Percentiles rank a stretch among this genome's conserved stretches.
Evolutionary conservation across 2,797 vertebrate genomes (phyloP).

Genomic region (Caiman crocodilus): DNA sequence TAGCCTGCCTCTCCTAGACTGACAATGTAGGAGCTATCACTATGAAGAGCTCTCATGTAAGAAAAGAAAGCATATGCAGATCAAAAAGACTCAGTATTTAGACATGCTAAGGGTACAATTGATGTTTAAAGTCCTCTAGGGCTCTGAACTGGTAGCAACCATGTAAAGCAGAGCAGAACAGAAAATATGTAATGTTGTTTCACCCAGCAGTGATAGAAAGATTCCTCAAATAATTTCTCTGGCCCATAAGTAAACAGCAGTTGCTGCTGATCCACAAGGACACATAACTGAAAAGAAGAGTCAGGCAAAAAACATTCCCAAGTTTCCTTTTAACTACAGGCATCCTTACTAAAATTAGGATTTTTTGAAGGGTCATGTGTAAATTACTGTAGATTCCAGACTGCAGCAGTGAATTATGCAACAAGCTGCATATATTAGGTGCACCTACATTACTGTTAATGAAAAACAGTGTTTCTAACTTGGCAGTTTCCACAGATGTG

Average conservation of each 20-base stretch:
- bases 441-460: accelerated
- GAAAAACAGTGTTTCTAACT: neutral
- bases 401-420: accelerated
- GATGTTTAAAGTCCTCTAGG: too few species aligned
- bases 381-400: accelerated
- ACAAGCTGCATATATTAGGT: accelerated
- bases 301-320: neutral
- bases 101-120: neutral
- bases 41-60: neutral
- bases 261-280: neutral
- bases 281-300: neutral
- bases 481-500: accelerated
- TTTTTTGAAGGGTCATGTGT: neutral
- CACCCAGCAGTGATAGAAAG: neutral
- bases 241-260: neutral
- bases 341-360: accelerated
- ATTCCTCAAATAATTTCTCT: neutral
- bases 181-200: neutral
- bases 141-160: neutral
- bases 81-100: neutral
- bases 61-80: neutral
- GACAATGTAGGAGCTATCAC: too few species aligned
- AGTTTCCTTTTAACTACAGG: neutral
- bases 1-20: neutral
- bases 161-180: neutral